phyloP scores from a whole-genome alignment of 2,113 vertebrate species.

The Hemiscyllium ocellatum region DNA sequence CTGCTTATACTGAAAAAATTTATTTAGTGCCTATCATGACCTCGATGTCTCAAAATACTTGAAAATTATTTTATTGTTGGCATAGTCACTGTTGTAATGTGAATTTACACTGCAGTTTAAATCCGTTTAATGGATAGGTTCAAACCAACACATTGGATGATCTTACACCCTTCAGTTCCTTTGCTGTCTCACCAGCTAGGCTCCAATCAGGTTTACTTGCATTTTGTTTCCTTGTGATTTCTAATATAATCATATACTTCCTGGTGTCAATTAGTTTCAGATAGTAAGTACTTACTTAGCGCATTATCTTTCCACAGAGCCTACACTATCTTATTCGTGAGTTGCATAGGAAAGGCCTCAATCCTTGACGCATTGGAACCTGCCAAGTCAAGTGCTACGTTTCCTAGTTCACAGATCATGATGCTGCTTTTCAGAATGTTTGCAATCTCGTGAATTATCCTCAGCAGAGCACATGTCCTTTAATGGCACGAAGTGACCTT shows the following conservation, averaged over 20 bases:
- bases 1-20: not conserved
- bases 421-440: not conserved
- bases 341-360: not conserved
- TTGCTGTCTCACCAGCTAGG: not conserved
- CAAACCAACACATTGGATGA: not conserved
- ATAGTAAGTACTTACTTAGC: not conserved
- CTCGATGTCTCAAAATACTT: not conserved
- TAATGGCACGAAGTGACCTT: conserved; percentile 26
- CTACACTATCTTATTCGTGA: not conserved
- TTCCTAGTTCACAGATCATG: not conserved
- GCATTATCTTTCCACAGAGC: conserved; percentile 21
- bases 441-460: not conserved
- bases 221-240: not conserved
- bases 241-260: not conserved
- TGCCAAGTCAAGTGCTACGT: not conserved
- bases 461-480: not conserved
- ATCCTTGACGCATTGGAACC: not conserved
- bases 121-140: not conserved
- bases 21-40: not conserved
- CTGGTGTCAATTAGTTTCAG: not conserved
- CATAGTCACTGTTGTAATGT: not conserved
- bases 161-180: not conserved
- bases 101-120: not conserved
- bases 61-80: not conserved
- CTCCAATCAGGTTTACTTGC: not conserved